Percentiles rank a stretch among this genome's conserved stretches.
These are phyloP conservation scores for Macrotis lagotis DNA, from an alignment of 2,113 vertebrate species.

Conservation along the genomic window DNA sequence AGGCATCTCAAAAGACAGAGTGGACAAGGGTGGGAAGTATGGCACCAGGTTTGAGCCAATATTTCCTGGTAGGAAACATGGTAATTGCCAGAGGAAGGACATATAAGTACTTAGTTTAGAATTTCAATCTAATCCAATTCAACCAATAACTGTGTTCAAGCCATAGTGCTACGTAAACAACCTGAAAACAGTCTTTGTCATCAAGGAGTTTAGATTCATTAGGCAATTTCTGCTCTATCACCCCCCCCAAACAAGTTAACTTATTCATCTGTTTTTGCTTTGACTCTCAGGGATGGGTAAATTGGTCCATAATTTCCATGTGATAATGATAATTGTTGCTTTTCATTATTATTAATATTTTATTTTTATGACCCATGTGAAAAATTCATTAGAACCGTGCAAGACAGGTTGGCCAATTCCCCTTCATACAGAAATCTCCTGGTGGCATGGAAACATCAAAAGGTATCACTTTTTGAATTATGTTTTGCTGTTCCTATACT, in stretches of 20 bases:
- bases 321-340: not conserved
- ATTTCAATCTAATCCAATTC: not conserved
- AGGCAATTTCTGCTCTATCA: not conserved
- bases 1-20: conserved; percentile 44
- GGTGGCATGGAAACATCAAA: not conserved
- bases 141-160: not conserved
- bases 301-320: not conserved
- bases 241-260: not conserved
- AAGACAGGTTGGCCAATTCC: not conserved
- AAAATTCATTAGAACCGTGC: not conserved
- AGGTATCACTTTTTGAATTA: conserved; percentile 13
- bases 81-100: conserved; percentile 4
- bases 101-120: not conserved
- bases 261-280: not conserved
- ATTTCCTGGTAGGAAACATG: conserved; percentile 5
- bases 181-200: not conserved
- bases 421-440: not conserved
- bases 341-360: not conserved
- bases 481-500: not conserved
- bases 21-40: not conserved
- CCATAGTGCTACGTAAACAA: not conserved
- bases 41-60: conserved; percentile 38
- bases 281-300: not conserved
- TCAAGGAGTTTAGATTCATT: not conserved
- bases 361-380: not conserved